A percentile compares a stretch with the other conserved stretches of the same genome.
phyloP scores from a whole-genome alignment of 2,797 vertebrate genomes.

The Diplodus puntazzo region DNA sequence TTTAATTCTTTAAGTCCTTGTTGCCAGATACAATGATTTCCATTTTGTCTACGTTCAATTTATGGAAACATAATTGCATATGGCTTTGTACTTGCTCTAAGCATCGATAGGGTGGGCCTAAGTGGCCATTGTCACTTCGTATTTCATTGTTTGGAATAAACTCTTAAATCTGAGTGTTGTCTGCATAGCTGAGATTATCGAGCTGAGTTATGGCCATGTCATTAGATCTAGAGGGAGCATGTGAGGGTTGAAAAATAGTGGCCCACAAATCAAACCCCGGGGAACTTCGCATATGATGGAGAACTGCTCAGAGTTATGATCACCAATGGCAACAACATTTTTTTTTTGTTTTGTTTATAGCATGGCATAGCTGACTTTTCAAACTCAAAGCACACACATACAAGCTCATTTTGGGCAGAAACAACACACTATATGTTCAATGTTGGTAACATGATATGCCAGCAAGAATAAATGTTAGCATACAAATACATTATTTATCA shows the following conservation, averaged over 20 bases:
- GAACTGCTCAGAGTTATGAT: background rate
- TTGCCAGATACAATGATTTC: background rate
- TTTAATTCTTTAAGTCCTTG: too few species aligned
- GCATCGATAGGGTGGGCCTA: background rate
- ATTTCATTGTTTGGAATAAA: background rate
- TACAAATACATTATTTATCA: too few species aligned
- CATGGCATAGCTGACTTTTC: too few species aligned
- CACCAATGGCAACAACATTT: constrained; percentile 4
- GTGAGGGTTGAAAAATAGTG: background rate
- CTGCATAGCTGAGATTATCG: background rate
- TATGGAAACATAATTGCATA: background rate
- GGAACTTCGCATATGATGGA: background rate
- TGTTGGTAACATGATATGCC: background rate
- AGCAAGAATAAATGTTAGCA: background rate
- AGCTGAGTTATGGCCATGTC: background rate
- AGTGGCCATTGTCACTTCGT: background rate
- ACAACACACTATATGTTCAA: background rate
- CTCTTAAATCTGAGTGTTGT: background rate
- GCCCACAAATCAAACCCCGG: background rate
- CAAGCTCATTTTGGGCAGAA: background rate
- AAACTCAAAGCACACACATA: background rate
- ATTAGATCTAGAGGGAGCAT: background rate
- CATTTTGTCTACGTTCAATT: background rate
- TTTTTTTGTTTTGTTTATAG: too few species aligned
- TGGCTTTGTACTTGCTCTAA: background rate